These are phyloP conservation scores for Drosophila subquinaria DNA, from an alignment of 2,888 invertebrate genomes.

Conservation along the genomic window DNA sequence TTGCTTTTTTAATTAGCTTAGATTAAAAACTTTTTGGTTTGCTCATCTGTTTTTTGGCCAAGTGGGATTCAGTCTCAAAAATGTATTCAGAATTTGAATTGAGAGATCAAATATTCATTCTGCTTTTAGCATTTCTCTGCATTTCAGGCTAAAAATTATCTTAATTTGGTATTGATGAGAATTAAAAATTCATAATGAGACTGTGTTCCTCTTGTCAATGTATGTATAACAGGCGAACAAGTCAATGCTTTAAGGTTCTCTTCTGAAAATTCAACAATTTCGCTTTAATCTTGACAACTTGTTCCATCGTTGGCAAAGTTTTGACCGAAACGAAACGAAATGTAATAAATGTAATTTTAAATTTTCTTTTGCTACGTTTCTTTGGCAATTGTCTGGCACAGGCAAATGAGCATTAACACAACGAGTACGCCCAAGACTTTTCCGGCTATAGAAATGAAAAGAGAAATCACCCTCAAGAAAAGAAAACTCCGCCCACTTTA, in stretches of 20 bases:
- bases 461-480: neutral
- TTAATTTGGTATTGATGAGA: conserved; percentile 49
- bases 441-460: conserved; percentile 7
- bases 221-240: conserved; percentile 35
- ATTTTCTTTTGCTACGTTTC: conserved; percentile 38
- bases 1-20: conserved; percentile 68
- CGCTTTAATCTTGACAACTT: conserved; percentile 39
- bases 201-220: conserved; percentile 19
- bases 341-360: conserved; percentile 73
- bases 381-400: conserved; percentile 62
- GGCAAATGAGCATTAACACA: conserved; percentile 64
- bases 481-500: neutral
- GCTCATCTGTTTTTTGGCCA: conserved; percentile 27
- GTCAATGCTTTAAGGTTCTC: conserved; percentile 23
- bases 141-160: conserved; percentile 16
- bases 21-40: conserved; percentile 54
- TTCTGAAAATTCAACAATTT: conserved; percentile 14
- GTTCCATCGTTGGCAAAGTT: conserved; percentile 30
- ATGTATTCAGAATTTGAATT: conserved; percentile 38
- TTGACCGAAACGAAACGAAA: conserved; percentile 44
- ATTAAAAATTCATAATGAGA: conserved; percentile 56
- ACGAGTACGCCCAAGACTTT: conserved; percentile 6
- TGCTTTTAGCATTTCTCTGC: conserved; percentile 37
- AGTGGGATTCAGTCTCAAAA: conserved; percentile 19
- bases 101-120: conserved; percentile 43